These are phyloP conservation scores for Adelges cooleyi DNA, from an alignment of 1,140 invertebrate species.

Conservation along the genomic window DNA sequence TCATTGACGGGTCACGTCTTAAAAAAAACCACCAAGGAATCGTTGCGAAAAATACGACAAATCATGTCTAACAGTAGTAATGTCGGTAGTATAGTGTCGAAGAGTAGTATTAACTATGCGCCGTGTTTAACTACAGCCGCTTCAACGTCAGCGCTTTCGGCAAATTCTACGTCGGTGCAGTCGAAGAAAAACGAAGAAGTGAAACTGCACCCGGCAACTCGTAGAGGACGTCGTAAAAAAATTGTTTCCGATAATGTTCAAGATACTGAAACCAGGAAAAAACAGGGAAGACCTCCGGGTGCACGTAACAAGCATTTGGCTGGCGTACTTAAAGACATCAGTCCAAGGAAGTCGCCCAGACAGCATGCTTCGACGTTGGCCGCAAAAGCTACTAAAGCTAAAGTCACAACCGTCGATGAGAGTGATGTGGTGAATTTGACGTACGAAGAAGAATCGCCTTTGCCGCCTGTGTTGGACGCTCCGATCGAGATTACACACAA, in stretches of 20 bases:
- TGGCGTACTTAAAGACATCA: not conserved
- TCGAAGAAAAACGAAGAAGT: not conserved
- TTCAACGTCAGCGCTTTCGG: not conserved
- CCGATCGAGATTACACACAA: no score
- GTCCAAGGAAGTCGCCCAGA: slow-evolving; percentile 33
- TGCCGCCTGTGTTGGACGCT: no score
- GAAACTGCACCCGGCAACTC: no score
- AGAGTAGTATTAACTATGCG: not conserved
- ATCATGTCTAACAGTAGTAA: not conserved
- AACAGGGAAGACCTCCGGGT: not conserved
- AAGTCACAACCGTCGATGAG: no score
- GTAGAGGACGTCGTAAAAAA: not conserved
- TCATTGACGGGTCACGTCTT: not conserved
- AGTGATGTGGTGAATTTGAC: no score
- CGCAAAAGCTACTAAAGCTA: not conserved
- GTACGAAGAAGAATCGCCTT: no score
- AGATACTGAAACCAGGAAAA: not conserved
- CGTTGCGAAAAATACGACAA: slow-evolving; percentile 2
- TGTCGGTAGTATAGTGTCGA: no score
- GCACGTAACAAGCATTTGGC: not conserved
- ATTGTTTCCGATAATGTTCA: not conserved
- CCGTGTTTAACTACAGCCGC: not conserved
- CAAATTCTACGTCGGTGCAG: not conserved
- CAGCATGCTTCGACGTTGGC: slow-evolving; percentile 39
- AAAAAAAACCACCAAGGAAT: not conserved